phyloP scores from a whole-genome alignment of 2,797 vertebrate species.

The Ptychobarbus kaznakovi region DNA sequence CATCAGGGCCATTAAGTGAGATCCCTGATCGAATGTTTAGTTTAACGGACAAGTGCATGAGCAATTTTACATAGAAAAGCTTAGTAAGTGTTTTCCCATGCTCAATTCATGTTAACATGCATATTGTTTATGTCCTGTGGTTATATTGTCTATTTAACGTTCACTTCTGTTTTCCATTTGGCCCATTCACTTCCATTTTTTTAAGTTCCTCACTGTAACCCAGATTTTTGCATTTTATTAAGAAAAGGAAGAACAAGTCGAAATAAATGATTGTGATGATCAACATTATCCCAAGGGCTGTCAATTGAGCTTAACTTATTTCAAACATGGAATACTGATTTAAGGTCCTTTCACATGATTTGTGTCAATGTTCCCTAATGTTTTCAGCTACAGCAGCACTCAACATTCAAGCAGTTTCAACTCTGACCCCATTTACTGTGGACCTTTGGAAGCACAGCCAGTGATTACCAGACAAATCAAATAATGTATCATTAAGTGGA shows the following conservation, averaged over 20 bases:
- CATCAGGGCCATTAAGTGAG: too few relatives aligned
- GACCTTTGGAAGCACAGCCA: neutral
- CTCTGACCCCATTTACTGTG: neutral
- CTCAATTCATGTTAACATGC: neutral
- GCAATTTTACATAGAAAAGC: neutral
- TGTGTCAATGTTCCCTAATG: neutral
- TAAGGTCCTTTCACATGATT: neutral
- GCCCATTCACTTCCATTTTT: neutral
- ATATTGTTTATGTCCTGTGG: neutral
- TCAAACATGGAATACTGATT: neutral
- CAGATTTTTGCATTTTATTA: neutral
- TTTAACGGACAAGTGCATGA: too few relatives aligned
- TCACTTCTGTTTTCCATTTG: neutral
- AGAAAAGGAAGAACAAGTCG: neutral
- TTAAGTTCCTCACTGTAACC: neutral
- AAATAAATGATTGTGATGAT: neutral
- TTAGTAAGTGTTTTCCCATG: neutral
- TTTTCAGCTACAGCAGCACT: neutral
- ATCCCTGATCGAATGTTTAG: too few relatives aligned
- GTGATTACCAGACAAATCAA: neutral
- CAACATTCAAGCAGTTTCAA: neutral
- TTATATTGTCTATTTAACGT: neutral
- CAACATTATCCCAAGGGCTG: neutral
- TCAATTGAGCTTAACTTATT: neutral
- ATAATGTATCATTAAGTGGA: neutral